Evolutionary conservation across 2,113 vertebrate genomes (phyloP), one percentile per base, ranked within the genome.

Genomic region (Xenopus laevis): DNA sequence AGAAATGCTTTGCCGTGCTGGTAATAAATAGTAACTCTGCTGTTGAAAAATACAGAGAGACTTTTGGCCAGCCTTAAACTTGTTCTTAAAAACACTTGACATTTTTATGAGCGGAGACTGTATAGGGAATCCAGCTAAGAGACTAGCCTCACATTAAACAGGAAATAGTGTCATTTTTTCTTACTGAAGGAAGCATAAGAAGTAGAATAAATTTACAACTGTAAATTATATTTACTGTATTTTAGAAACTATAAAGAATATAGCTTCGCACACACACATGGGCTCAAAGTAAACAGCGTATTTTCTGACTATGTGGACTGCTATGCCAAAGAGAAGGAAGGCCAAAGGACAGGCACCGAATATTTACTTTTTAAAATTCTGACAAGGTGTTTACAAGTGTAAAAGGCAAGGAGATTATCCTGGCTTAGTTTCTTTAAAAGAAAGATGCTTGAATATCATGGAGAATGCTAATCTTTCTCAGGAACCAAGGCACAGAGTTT

Each of bases 41-140:
- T 79, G 80, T 79, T 82, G 78, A 83, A 74, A 60, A 82, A 80
- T 45, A 63, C 33, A 65, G 47, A 78, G 70, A 64, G 64, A 68
- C 66, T 66, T 20, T 67, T 83, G 81, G 79, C 79, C 83, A 83
- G 47, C 60, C 20, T 81, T 79, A 77, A 74, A 80, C 70, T 81
- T 80, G 44, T 69, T 73, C 74, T 84, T 82, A 78, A 79, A 84
- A 81, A 81, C 79, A 60, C 78, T 79, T 82, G 80, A 63, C 84
- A 79, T 79, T 79, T 87, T 86, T 84, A 85, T 81, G 79, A 79
- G 75, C 68, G 84, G 77, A 77, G 65, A 81, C 79, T 79, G 85
- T 72, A 82, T 74, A 78, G 72, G 79, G 69, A 78, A 77, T 59
- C 59, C 82, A 79, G 55, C 59, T 85, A 79, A 79, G 81, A 84